A percentile compares a stretch with the other conserved stretches of the same genome.
Conservation (phyloP, 1,140 invertebrate species). For the Melitaea cinxia region DNA sequence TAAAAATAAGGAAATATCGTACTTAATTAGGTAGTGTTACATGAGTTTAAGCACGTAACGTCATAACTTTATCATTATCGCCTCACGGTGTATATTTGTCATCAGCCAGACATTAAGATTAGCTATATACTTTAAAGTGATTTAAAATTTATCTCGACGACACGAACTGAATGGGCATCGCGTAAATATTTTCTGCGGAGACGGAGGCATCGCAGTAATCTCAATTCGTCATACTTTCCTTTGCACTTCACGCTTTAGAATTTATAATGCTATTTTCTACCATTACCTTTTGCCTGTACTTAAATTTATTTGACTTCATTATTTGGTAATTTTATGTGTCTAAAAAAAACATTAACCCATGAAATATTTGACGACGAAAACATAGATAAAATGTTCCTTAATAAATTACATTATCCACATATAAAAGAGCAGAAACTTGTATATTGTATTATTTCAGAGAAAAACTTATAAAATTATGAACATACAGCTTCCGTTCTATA, state of each 20-base stretch:
- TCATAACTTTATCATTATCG: constrained; percentile 30
- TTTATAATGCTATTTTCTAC: constrained; percentile 25
- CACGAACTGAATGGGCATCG: constrained; percentile 18
- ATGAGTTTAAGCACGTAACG: constrained; percentile 37
- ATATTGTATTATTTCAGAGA: constrained; percentile 6
- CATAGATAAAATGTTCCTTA: neutral
- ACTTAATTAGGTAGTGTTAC: too few species aligned
- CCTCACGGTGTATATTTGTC: constrained; percentile 38
- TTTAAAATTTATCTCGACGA: constrained; percentile 17
- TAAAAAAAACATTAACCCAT: neutral
- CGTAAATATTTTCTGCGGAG: constrained; percentile 23
- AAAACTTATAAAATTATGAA: constrained; percentile 14
- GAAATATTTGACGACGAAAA: neutral
- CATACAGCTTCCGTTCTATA: constrained; percentile 29
- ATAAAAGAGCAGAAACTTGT: neutral
- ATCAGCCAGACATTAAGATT: constrained; percentile 38
- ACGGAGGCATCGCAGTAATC: constrained; percentile 45
- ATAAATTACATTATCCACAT: too few species aligned
- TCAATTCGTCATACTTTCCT: constrained; percentile 70
- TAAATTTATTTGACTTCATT: neutral
- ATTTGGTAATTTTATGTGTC: neutral
- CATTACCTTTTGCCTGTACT: neutral
- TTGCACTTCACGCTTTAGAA: constrained; percentile 38
- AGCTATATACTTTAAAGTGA: constrained; percentile 5
- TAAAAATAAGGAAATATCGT: too few species aligned